These are phyloP conservation scores for Brachionus koreanus DNA, from an alignment of 1,140 invertebrate species.

Conservation along the genomic window DNA sequence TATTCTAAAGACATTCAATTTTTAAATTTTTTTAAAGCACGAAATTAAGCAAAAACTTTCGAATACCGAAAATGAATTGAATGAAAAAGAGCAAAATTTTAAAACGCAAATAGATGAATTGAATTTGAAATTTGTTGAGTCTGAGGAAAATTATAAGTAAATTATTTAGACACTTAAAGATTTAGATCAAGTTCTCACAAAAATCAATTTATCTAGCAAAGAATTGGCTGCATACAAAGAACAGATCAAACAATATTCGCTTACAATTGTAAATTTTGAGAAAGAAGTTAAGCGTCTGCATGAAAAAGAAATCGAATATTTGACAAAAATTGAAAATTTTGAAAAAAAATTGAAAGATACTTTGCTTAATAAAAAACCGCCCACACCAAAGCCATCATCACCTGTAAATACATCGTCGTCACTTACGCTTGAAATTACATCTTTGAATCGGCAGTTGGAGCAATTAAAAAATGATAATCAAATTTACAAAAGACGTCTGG, in stretches of 20 bases:
- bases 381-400: conserved; percentile 49
- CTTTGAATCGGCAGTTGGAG: conserved; percentile 6
- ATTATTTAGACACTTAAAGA: background rate
- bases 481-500: conserved; percentile 51
- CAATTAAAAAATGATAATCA: conserved; percentile 51
- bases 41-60: background rate
- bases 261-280: conserved; percentile 58
- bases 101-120: background rate
- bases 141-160: conserved; percentile 1
- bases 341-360: conserved; percentile 47
- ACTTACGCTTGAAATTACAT: conserved; percentile 45
- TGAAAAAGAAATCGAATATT: conserved; percentile 46
- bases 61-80: background rate
- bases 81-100: background rate
- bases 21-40: background rate
- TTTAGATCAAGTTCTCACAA: background rate
- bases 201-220: conserved; percentile 15
- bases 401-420: conserved; percentile 52
- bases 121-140: background rate
- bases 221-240: conserved; percentile 52
- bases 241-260: conserved; percentile 56
- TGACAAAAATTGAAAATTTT: conserved; percentile 49
- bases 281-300: conserved; percentile 53
- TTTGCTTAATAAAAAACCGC: conserved; percentile 23
- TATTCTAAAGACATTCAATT: background rate